Evolutionary conservation across 64 coral and sea anemone species (phyloP), one percentile per base, ranked within the genome.

Genomic region (Actinia equina): DNA sequence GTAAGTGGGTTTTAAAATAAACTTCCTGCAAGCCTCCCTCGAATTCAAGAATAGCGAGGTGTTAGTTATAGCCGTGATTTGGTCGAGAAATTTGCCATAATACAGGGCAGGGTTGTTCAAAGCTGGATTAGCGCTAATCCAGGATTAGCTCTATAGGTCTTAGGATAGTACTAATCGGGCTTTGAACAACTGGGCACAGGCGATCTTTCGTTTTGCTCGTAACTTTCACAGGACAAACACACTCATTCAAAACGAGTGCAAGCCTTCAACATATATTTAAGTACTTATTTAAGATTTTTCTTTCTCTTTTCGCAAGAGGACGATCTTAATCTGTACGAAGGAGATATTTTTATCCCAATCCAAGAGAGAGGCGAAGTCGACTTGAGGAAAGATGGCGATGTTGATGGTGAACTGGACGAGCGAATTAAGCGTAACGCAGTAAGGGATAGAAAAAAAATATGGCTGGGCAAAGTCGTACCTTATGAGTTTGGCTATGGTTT

Each of bases 401-500:
- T 82, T 26, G 80, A 82, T 18, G 80, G 25, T 12, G 80, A 82
- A 52, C 44, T 82, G 18, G 20, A 17, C 37, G 19, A 19, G 15
- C 44, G 80, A 51, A 57, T 1, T 18, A 85, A 85, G 25, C 83
- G 83, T 43, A 85, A 85, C 17, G 83, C 83, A 43, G 56, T 85
- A 11, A 44, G 83, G 17, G 83, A 85, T 26, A 2, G 83, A 30
- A 85, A 85, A 61, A 54, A 22, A 8, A 1, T 85, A 26, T 85
- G 83, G 83, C 43, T 63, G 7, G 58, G 44, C 52, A 85, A 85
- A 19, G 59, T 85, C 26, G 59, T 85, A 7, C 83, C 83, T 61
- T 85, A 59, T 17, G 43, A 85, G 25, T 85, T 85, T 63, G 80
- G 30, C 18, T 59, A 44, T 62, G 83, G 83, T 82, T 85, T 85